Conservation (phyloP, 2,797 vertebrate genomes). For the Myioborus miniatus region DNA sequence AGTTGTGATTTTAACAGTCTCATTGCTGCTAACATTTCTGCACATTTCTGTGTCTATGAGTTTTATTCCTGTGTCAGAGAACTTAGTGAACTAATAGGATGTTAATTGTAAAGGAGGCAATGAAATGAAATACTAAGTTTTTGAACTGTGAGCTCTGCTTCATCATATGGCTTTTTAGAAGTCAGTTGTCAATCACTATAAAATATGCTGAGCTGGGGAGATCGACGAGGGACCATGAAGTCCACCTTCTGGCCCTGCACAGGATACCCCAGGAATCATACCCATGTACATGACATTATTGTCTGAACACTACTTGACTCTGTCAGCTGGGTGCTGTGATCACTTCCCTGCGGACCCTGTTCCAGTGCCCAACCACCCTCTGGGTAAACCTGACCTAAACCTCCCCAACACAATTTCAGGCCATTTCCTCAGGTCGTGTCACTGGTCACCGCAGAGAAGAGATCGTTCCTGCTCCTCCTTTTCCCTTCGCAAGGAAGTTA, state of each 20-base stretch:
- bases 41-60: background rate
- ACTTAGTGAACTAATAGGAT: background rate
- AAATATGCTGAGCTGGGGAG: background rate
- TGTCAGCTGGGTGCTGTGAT: background rate
- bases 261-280: background rate
- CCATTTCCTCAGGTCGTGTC: background rate
- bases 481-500: background rate
- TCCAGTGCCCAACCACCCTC: background rate
- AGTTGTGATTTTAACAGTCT: background rate
- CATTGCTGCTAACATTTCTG: background rate
- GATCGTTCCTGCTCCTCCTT: background rate
- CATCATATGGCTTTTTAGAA: background rate
- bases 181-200: background rate
- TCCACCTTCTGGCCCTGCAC: background rate
- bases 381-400: background rate
- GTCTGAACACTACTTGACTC: background rate
- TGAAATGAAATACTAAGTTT: background rate
- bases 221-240: fast-evolving
- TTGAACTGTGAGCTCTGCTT: background rate
- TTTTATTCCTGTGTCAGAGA: background rate
- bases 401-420: background rate
- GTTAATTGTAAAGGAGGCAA: background rate
- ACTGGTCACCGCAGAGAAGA: background rate
- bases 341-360: background rate
- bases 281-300: background rate